Percentiles rank a stretch among this genome's conserved stretches.
Evolutionary conservation across 2,797 vertebrate genomes (phyloP).

Genomic region (Eleutherodactylus coqui): DNA sequence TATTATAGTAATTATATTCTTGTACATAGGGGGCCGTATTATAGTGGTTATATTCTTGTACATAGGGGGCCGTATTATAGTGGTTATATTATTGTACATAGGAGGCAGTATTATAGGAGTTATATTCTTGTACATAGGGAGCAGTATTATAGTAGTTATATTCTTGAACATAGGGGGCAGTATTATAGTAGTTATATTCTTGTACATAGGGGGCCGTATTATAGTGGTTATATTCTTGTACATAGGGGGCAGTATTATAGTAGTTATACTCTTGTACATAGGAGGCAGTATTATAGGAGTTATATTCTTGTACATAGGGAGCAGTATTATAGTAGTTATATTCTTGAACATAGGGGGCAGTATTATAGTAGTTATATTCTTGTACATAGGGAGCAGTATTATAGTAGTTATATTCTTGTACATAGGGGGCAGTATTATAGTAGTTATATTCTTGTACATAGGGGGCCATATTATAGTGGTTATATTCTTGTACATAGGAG

Average conservation of each 20-base stretch:
- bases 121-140: constrained; percentile 3
- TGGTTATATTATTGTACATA: not conserved
- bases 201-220: not conserved
- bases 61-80: not conserved
- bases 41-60: not conserved
- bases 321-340: constrained; percentile 10
- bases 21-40: too few species aligned
- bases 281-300: not conserved
- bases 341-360: not conserved
- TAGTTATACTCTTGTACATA: constrained; percentile 1
- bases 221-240: not conserved
- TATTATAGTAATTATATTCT: too few species aligned
- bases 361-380: constrained; percentile 7
- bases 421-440: too few species aligned
- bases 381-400: not conserved
- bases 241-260: constrained; percentile 2
- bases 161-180: not conserved
- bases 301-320: constrained; percentile 16
- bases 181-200: not conserved
- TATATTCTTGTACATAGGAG: too few species aligned
- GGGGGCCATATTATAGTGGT: too few species aligned
- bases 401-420: too few species aligned
- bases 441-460: too few species aligned
- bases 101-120: not conserved
- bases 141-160: constrained; percentile 10